Evolutionary conservation across 1,140 invertebrate genomes (phyloP).

Genomic region (Tetramorium parvispinum): DNA sequence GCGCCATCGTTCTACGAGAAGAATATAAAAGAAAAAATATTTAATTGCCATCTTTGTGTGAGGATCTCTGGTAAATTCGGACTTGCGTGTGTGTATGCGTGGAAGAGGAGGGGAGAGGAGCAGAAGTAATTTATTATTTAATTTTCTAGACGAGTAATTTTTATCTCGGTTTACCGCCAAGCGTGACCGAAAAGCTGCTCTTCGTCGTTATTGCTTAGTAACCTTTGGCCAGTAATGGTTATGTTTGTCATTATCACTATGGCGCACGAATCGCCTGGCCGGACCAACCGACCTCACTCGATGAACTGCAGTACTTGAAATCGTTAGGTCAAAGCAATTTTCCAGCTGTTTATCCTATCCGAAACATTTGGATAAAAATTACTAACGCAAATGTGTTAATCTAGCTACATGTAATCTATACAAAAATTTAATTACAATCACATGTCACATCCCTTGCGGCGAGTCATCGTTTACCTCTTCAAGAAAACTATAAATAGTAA

Average conservation of each 20-base stretch:
- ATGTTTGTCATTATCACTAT: slow-evolving; percentile 83
- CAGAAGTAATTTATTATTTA: slow-evolving; percentile 77
- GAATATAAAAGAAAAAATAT: slow-evolving; percentile 56
- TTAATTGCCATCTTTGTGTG: slow-evolving; percentile 66
- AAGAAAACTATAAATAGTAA: slow-evolving; percentile 57
- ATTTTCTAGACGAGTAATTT: slow-evolving; percentile 80
- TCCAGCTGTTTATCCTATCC: slow-evolving; percentile 3
- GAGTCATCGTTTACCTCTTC: slow-evolving; percentile 43
- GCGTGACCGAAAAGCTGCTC: slow-evolving; percentile 72
- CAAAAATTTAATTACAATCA: background rate
- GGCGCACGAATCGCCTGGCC: slow-evolving; percentile 74
- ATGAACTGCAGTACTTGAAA: slow-evolving; percentile 71
- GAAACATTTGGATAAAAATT: slow-evolving; percentile 16
- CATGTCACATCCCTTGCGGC: background rate
- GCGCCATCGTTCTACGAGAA: slow-evolving; percentile 15
- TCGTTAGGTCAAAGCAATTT: slow-evolving; percentile 62
- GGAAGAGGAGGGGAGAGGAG: background rate
- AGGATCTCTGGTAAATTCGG: slow-evolving; percentile 28
- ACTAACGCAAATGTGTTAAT: background rate
- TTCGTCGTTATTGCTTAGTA: slow-evolving; percentile 76
- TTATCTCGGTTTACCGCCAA: slow-evolving; percentile 71
- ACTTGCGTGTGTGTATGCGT: background rate
- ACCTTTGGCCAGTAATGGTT: slow-evolving; percentile 80
- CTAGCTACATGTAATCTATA: too few relatives aligned
- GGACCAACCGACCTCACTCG: slow-evolving; percentile 50